phyloP scores from a whole-genome alignment of 2,113 vertebrate genomes.

The Enhydra lutris region DNA sequence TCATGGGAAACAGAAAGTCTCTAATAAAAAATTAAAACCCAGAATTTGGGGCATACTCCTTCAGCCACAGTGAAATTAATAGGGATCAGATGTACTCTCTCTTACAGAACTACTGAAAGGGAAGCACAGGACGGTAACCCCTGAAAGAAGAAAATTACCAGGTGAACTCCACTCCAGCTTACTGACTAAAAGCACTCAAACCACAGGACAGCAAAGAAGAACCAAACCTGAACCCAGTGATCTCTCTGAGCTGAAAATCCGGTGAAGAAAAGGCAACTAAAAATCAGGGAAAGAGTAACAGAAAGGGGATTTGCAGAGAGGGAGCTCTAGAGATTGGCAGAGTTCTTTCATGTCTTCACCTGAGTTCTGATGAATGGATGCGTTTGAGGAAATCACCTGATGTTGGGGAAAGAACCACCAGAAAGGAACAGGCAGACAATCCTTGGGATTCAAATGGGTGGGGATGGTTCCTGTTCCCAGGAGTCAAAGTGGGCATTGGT shows the following conservation, averaged over 20 bases:
- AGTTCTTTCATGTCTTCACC: not conserved
- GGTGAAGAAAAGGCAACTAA: not conserved
- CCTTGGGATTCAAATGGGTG: not conserved
- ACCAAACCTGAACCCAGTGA: not conserved
- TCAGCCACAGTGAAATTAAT: not conserved
- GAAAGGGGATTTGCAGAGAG: not conserved
- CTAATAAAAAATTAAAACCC: not conserved
- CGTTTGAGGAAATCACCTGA: not conserved
- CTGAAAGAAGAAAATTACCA: not conserved
- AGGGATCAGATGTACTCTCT: not conserved
- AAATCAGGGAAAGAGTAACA: not conserved
- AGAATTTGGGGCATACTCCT: not conserved
- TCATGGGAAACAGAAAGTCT: not conserved
- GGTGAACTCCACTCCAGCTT: not conserved
- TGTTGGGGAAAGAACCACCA: not conserved
- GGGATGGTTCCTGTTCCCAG: not conserved
- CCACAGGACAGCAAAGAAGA: not conserved
- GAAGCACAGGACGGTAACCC: not conserved
- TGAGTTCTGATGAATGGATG: not conserved
- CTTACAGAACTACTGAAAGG: not conserved
- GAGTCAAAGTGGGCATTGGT: not conserved
- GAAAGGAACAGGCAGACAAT: not conserved
- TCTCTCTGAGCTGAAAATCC: not conserved
- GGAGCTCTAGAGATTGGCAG: not conserved
- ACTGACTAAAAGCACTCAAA: not conserved